Evolutionary conservation across 2,888 invertebrate genomes (phyloP).

Genomic region (Rambutsinella grinnellia): DNA sequence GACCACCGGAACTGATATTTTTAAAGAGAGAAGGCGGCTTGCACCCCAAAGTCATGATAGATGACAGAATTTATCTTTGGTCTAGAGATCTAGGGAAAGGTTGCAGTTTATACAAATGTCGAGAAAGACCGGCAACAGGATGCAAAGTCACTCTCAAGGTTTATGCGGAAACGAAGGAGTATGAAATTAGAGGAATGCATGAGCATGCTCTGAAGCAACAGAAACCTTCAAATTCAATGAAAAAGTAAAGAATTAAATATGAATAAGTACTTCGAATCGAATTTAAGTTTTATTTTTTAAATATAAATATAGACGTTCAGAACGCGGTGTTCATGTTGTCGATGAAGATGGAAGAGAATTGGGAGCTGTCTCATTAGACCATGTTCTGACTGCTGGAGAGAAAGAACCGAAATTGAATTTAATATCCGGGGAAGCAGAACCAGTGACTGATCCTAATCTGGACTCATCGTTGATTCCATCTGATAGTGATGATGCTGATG

Average conservation of each 20-base stretch:
- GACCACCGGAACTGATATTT: neutral
- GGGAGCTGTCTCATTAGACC: neutral
- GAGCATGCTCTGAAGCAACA: conserved; percentile 7
- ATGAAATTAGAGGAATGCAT: conserved; percentile 20
- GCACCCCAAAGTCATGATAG: conserved; percentile 13
- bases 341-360: neutral
- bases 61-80: conserved; percentile 10
- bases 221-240: neutral
- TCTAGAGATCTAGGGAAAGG: neutral
- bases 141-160: conserved; percentile 15
- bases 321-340: neutral
- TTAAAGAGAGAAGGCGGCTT: neutral
- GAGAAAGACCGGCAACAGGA: conserved; percentile 7
- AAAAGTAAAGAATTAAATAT: neutral
- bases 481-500: no score
- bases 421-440: no score
- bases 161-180: conserved; percentile 1
- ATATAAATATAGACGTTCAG: neutral
- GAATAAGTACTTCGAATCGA: neutral
- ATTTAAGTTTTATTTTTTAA: no score
- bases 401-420: no score
- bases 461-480: no score
- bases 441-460: no score
- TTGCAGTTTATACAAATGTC: conserved; percentile 8
- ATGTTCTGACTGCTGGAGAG: neutral